These are phyloP conservation scores for Actinemys pallida DNA, from an alignment of 2,113 vertebrate genomes.

Conservation along the genomic window DNA sequence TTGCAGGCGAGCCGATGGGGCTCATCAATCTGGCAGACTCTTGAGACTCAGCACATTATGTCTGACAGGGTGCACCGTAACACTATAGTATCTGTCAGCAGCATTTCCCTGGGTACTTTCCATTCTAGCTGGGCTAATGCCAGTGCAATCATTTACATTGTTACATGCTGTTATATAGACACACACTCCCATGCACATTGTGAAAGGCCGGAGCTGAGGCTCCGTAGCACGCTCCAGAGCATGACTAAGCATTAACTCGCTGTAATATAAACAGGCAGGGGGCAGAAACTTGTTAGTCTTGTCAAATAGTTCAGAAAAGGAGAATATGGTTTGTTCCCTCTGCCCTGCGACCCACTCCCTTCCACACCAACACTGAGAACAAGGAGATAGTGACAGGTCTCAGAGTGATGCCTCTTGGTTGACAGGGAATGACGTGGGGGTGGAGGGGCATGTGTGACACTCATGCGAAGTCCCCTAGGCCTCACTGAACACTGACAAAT, in stretches of 20 bases:
- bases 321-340: background rate
- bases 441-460: rapidly evolving
- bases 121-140: background rate
- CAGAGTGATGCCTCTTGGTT: background rate
- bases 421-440: background rate
- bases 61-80: background rate
- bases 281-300: background rate
- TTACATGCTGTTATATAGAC: background rate
- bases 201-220: background rate
- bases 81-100: background rate
- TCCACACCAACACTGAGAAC: background rate
- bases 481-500: background rate
- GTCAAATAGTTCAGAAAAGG: background rate
- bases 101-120: background rate
- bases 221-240: rapidly evolving
- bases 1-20: background rate
- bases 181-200: rapidly evolving
- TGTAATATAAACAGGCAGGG: rapidly evolving
- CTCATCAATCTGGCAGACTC: background rate
- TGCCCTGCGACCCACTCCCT: background rate
- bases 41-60: rapidly evolving
- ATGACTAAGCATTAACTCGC: too few relatives aligned
- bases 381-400: background rate
- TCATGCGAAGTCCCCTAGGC: background rate
- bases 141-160: background rate